Conservation (phyloP, 2,113 vertebrate species). For the Colaptes auratus region DNA sequence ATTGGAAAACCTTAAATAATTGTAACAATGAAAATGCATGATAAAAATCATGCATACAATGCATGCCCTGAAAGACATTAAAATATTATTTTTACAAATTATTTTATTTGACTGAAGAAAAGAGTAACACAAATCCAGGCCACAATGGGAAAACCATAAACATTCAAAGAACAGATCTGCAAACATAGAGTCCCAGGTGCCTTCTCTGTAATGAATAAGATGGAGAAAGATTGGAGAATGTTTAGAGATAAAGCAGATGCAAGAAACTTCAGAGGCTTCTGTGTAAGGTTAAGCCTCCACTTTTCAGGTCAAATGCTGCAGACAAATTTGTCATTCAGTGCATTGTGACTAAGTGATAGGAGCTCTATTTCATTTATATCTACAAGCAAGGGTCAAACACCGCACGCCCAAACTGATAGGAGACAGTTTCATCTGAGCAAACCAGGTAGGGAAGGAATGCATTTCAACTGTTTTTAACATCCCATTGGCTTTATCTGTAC, state of each 20-base stretch:
- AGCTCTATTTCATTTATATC: slow-evolving; percentile 10
- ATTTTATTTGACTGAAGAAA: background rate
- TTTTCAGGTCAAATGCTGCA: slow-evolving; percentile 55
- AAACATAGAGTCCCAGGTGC: background rate
- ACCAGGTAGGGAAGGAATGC: slow-evolving; percentile 66
- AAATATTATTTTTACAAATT: background rate
- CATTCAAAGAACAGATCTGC: slow-evolving; percentile 4
- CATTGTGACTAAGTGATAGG: background rate
- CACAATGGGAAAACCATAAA: too few relatives aligned
- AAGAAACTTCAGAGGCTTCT: slow-evolving; percentile 60
- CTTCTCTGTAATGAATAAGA: slow-evolving; percentile 3
- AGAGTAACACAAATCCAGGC: too few relatives aligned
- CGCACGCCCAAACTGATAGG: background rate
- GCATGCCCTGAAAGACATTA: background rate
- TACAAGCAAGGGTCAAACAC: slow-evolving; percentile 58
- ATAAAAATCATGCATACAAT: background rate
- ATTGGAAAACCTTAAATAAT: background rate
- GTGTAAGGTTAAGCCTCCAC: slow-evolving; percentile 49
- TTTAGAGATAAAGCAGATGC: slow-evolving; percentile 70
- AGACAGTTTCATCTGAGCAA: slow-evolving; percentile 43
- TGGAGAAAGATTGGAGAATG: background rate
- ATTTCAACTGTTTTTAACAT: slow-evolving; percentile 61
- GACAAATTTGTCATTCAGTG: slow-evolving; percentile 64
- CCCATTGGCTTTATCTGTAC: slow-evolving; percentile 70
- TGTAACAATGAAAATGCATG: background rate